Base-by-base conservation (phyloP, 1,140 invertebrate genomes). In the Gryllus bimaculatus region DNA sequence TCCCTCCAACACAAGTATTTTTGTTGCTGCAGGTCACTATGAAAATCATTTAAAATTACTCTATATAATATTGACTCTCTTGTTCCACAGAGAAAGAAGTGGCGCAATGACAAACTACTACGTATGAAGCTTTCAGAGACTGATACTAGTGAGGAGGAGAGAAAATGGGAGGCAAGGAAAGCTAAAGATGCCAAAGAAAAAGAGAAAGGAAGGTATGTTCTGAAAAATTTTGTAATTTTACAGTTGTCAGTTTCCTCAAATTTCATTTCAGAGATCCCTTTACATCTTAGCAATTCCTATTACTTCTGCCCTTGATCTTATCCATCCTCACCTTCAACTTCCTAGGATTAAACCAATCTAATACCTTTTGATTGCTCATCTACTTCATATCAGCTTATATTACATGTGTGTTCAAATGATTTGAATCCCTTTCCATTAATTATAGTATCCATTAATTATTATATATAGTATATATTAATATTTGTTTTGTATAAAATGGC, bases 71-170 rank as follows among this genome's bases (percentile, higher is more conserved):
- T 39, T 39, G 1, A 39, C 26, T 39, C 26, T 39, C 26, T 39
- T 39, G 26, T 39, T 39, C 26, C 26, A 39, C 26, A 39, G 26
- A 39, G 26, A 39, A 39, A 39, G 26, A 39, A 39, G 39, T 82
- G 80, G 80, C 77, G 80, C 8, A 77, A 74, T 12, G 48, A 82
- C 21, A 78, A 78, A 73, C 49, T 82, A 74, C 49, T 82, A 13
- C 54, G 47, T n/a, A 74, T 66, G 15, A 82, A 81, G 66, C 78
- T 82, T 18, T 79, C 77, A 21, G 78, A 79, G 18, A 78, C 78
- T 8, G 79, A 82, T 66, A 79, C 80, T 20, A 81, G 80, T 78
- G 81, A 82, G 66, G 81, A 82, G 48, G 80, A 82, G 18, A 26
- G 78, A 18, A 54, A 21, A 12, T 81, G 79, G 79, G 26, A 81